Evolutionary conservation across 2,888 invertebrate species (phyloP), one percentile per base, ranked within the genome.

Genomic region (Agrotis ipsilon): DNA sequence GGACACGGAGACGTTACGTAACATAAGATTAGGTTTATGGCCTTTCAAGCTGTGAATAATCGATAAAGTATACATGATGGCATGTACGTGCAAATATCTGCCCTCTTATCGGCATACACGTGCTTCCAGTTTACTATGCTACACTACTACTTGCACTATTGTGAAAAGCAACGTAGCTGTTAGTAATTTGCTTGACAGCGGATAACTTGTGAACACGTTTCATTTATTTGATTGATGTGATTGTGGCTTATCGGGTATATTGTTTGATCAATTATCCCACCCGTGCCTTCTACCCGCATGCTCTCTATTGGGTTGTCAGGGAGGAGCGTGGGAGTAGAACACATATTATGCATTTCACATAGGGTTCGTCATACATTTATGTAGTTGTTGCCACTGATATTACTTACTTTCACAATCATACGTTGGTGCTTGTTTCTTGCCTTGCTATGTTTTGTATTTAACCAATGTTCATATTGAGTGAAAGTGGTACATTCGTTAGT

Each of bases 101-200:
- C 84, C 83, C 83, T 86, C 87, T 93, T 93, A 93, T 94, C 92
- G 82, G 80, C 74, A 77, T 92, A 91, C 94, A 94, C 93, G 93
- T 93, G 93, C 88, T 90, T 78, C 65, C 70, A 83, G 85, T 92
- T 92, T 92, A 92, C 92, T 92, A 91, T 75, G 76, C 67, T 78
- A 82, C 78, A 69, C 64, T 84, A 87, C 80, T 87, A 82, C 82
- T 83, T 80, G 81, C 81, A 78, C 75, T 81, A 76, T 80, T 79
- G 82, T 82, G 73, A 74, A 82, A 86, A 85, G 76, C 74, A 68
- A 80, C 85, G 70, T 80, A 72, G 57, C 61, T 59, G 63, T 70
- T 80, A 52, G 70, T 80, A 75, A 83, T 83, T 79, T 81, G 63
- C 75, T 68, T 72, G 66, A 68, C 64, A 67, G 62, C 48, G 67